Conservation (phyloP, 1,140 invertebrate species). For the Octopus bimaculoides region DNA sequence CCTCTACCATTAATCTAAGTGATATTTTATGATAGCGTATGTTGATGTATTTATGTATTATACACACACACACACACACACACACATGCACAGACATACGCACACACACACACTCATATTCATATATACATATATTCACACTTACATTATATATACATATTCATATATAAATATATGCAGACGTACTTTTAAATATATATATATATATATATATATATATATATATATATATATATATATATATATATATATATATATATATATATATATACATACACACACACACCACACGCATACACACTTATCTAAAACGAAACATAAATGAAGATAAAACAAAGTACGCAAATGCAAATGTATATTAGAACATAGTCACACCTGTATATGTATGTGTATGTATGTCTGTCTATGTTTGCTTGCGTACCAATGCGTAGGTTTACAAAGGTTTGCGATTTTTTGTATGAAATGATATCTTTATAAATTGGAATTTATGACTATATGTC, state of each 20-base stretch:
- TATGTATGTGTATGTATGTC: slow-evolving; percentile 16
- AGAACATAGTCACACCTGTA: slow-evolving; percentile 7
- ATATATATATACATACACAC: not conserved
- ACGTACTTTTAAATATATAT: too few species aligned
- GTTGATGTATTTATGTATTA: too few species aligned
- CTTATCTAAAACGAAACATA: not conserved
- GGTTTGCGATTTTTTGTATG: slow-evolving; percentile 16
- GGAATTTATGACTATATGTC: slow-evolving; percentile 21
- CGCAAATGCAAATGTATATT: slow-evolving; percentile 8
- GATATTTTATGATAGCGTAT: too few species aligned
- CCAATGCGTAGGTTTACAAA: slow-evolving; percentile 13
- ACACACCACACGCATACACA: not conserved
- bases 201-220: slow-evolving; percentile 17
- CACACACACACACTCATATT: too few species aligned
- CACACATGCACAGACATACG: too few species aligned
- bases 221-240: slow-evolving; percentile 13
- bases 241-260: slow-evolving; percentile 8
- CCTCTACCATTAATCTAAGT: too few species aligned
- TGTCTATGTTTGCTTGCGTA: slow-evolving; percentile 13
- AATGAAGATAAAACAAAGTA: not conserved
- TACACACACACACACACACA: too few species aligned
- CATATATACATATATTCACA: too few species aligned
- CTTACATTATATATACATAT: too few species aligned
- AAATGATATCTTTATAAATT: slow-evolving; percentile 17
- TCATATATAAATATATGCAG: too few species aligned